Percentiles rank a stretch among this genome's conserved stretches.
Evolutionary conservation across 2,888 invertebrate species (phyloP).

Genomic region (Papilio elwesi): DNA sequence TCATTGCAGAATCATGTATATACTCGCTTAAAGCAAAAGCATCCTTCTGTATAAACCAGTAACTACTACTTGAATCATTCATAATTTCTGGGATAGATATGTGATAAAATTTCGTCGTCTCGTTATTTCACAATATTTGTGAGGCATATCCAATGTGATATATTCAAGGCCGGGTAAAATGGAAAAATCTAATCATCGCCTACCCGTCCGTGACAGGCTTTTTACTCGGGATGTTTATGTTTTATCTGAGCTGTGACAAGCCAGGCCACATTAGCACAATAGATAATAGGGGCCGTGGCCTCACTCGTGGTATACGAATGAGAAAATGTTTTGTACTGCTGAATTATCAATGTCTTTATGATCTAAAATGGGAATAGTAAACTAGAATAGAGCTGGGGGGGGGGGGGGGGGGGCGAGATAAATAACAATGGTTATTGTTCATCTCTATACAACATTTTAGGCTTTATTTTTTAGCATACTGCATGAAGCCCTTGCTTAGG

Average conservation of each 20-base stretch:
- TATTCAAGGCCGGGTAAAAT: neutral
- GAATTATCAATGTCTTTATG: constrained; percentile 46
- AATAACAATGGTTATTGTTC: constrained; percentile 13
- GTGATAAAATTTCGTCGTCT: neutral
- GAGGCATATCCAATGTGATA: neutral
- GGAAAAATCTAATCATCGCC: constrained; percentile 20
- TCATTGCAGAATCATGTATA: too few relatives aligned
- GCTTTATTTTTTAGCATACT: neutral
- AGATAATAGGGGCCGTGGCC: constrained; percentile 58
- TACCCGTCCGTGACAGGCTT: constrained; percentile 46
- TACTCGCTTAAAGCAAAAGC: too few relatives aligned
- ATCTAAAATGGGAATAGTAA: constrained; percentile 19
- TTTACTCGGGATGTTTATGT: constrained; percentile 16
- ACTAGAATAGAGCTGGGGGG: neutral
- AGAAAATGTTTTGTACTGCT: constrained; percentile 41
- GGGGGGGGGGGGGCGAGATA: neutral
- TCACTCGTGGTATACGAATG: constrained; percentile 67
- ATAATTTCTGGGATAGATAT: too few relatives aligned
- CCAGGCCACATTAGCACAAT: constrained; percentile 70
- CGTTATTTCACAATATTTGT: neutral
- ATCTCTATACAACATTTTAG: neutral
- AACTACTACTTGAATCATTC: too few relatives aligned
- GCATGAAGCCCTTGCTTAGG: neutral
- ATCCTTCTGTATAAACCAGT: too few relatives aligned
- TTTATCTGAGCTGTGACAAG: constrained; percentile 18